Percentiles rank a stretch among this genome's conserved stretches.
phyloP scores from a whole-genome alignment of 1,140 invertebrate species.

The Ceratitis capitata region DNA sequence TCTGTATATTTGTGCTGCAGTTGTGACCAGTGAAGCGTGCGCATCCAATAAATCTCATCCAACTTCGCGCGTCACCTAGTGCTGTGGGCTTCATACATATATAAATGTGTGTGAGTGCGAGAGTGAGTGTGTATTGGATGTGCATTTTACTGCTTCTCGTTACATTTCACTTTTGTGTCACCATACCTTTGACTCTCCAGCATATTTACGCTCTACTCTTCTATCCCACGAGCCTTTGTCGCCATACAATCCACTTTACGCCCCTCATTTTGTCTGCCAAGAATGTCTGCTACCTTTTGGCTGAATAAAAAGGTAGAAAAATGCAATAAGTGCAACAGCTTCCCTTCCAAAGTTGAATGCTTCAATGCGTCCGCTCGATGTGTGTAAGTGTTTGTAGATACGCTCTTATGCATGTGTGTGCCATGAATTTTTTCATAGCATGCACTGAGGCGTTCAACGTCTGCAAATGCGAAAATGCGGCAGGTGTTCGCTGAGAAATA shows the following conservation, averaged over 20 bases:
- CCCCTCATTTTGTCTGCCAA: not conserved
- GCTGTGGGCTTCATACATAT: not conserved
- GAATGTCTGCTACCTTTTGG: not conserved
- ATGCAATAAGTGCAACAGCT: conserved; percentile 5
- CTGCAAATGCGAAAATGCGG: conserved; percentile 14
- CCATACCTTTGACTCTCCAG: not conserved
- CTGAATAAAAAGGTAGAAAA: no score
- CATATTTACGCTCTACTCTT: not conserved
- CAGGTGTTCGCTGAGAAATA: not conserved
- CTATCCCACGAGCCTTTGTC: not conserved
- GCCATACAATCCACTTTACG: not conserved
- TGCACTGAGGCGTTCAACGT: conserved; percentile 2
- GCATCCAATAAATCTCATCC: conserved; percentile 36
- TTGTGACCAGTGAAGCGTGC: conserved; percentile 5
- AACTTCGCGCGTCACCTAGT: not conserved
- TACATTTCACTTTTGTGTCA: conserved; percentile 28
- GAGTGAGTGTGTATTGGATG: not conserved
- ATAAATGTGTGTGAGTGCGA: not conserved
- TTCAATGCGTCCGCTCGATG: not conserved
- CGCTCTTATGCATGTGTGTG: not conserved
- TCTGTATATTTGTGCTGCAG: not conserved
- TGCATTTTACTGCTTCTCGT: conserved; percentile 15
- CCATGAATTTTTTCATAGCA: conserved; percentile 14
- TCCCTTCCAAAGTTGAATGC: not conserved
- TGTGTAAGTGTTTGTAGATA: not conserved